phyloP scores from a whole-genome alignment of 1,140 invertebrate species.

The Macrobrachium rosenbergii region DNA sequence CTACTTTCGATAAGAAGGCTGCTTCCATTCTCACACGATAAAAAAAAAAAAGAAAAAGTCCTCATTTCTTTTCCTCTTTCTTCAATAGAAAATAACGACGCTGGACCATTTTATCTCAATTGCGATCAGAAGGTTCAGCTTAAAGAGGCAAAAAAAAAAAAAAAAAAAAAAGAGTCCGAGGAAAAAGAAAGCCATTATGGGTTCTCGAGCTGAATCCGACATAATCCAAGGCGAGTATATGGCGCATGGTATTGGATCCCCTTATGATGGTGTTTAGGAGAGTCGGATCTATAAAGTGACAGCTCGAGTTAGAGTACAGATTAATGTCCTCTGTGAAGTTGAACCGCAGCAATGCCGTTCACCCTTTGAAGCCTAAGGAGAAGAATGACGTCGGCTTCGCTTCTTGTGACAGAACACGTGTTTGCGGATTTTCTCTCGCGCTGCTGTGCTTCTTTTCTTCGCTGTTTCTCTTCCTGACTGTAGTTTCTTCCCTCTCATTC shows the following conservation, averaged over 20 bases:
- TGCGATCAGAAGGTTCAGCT: not conserved
- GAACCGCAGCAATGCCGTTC: too few species aligned
- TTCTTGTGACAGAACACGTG: not conserved
- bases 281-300: too few species aligned
- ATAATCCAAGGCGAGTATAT: not conserved
- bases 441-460: not conserved
- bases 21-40: too few species aligned
- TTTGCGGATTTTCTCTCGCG: not conserved
- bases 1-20: too few species aligned
- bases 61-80: not conserved
- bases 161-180: not conserved
- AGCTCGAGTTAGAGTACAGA: too few species aligned
- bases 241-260: not conserved
- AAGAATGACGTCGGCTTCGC: not conserved
- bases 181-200: not conserved
- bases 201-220: not conserved
- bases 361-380: too few species aligned
- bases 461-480: not conserved
- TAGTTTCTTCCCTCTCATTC: not conserved
- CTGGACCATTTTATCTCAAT: not conserved
- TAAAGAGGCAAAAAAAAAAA: too few species aligned
- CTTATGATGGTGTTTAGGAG: not conserved
- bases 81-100: constrained; percentile 2
- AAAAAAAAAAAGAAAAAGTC: not conserved
- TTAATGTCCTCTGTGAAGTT: too few species aligned